A percentile compares a stretch with the other conserved stretches of the same genome.
Evolutionary conservation across 2,888 invertebrate genomes (phyloP).

Genomic region (Drosophila diplacantha): DNA sequence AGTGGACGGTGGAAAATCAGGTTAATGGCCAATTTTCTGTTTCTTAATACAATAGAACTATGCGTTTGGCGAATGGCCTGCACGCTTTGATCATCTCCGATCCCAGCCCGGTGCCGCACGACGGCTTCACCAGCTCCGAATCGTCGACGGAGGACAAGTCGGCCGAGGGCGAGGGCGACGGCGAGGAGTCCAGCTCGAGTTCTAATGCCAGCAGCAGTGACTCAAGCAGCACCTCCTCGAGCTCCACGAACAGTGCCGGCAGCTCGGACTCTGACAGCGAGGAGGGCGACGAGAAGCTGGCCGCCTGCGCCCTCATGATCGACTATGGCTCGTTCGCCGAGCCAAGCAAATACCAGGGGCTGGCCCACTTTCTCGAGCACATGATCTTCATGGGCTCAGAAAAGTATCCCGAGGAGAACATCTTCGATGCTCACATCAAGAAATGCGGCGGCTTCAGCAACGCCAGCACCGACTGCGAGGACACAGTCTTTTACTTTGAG

Average conservation of each 20-base stretch:
- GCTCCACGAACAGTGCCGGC: conserved; percentile 39
- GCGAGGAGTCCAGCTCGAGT: conserved; percentile 31
- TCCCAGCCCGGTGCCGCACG: conserved; percentile 76
- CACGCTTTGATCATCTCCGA: conserved; percentile 86
- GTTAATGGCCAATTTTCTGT: neutral
- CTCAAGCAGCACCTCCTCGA: conserved; percentile 21
- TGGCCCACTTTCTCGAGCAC: conserved; percentile 92
- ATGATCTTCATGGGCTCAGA: conserved; percentile 97
- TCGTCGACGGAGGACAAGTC: conserved; percentile 59
- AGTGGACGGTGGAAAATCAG: neutral
- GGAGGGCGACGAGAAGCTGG: conserved; percentile 78
- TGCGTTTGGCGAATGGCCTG: conserved; percentile 84
- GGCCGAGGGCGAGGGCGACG: conserved; percentile 32
- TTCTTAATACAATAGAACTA: conserved; percentile 78
- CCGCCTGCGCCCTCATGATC: conserved; percentile 87
- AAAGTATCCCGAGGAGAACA: conserved; percentile 92
- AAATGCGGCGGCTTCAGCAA: conserved; percentile 92
- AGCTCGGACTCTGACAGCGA: conserved; percentile 46
- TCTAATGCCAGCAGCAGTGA: conserved; percentile 37
- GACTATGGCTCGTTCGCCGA: conserved; percentile 89
- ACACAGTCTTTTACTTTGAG: conserved; percentile 93
- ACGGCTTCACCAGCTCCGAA: conserved; percentile 69
- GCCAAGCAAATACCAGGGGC: conserved; percentile 86
- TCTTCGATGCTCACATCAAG: conserved; percentile 88
- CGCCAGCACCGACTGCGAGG: conserved; percentile 91